phyloP scores from a whole-genome alignment of 2,888 invertebrate species.

The Eugnorisma glareosa region DNA sequence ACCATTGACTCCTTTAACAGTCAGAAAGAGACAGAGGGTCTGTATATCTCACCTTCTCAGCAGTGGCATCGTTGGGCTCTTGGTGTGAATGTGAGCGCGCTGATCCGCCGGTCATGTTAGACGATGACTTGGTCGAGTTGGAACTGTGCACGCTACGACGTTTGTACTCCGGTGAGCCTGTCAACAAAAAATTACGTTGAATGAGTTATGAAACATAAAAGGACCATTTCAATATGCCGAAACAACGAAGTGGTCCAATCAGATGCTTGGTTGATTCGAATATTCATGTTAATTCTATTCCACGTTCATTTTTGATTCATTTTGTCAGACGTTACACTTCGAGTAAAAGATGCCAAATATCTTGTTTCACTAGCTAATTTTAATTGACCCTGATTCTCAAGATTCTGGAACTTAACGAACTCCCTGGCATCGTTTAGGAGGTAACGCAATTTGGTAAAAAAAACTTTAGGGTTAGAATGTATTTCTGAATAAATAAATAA shows the following conservation, averaged over 20 bases:
- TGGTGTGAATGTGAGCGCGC: constrained; percentile 86
- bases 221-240: neutral
- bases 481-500: neutral
- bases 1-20: neutral
- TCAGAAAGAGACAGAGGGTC: neutral
- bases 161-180: constrained; percentile 88
- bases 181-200: neutral
- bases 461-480: neutral
- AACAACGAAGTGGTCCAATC: neutral
- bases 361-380: neutral
- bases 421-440: neutral
- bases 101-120: constrained; percentile 94
- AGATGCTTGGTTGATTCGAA: neutral
- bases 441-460: neutral
- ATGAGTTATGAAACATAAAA: neutral
- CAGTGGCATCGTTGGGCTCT: constrained; percentile 66
- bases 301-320: neutral
- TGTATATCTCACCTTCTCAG: constrained; percentile 76
- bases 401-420: neutral
- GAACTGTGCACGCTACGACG: constrained; percentile 92
- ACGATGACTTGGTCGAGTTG: constrained; percentile 94
- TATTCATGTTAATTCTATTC: neutral
- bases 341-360: neutral
- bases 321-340: neutral
- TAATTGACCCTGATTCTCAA: neutral